Conservation (phyloP, 2,113 vertebrate genomes). For the Pollachius pollachius region DNA sequence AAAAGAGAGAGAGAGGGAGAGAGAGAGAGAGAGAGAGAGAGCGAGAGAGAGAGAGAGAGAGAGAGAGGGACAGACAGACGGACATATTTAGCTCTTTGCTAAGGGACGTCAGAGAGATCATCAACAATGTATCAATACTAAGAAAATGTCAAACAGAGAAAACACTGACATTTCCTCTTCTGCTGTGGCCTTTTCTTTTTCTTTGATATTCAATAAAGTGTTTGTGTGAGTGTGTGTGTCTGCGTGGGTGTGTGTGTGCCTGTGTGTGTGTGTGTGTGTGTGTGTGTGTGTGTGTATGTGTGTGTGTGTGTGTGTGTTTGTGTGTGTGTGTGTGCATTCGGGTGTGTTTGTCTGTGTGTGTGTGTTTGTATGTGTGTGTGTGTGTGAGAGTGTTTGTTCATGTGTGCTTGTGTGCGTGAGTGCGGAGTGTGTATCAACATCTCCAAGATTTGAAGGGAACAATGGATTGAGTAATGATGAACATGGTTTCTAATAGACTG, state of each 20-base stretch:
- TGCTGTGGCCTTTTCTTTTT: no score
- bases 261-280: constrained; percentile 6
- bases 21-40: no score
- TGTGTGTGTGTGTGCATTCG: not conserved
- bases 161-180: no score
- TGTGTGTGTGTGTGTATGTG: not conserved
- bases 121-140: no score
- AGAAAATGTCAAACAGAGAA: no score
- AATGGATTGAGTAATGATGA: no score
- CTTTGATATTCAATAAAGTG: not conserved
- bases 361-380: constrained; percentile 1
- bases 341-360: not conserved
- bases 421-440: not conserved
- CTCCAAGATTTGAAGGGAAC: no score
- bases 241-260: constrained; percentile 3
- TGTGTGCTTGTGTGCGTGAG: not conserved
- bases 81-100: not conserved
- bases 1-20: not conserved
- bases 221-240: not conserved
- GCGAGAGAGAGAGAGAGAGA: no score
- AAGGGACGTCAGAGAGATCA: no score
- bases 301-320: not conserved
- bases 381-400: not conserved
- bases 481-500: no score
- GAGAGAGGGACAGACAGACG: no score